Conservation (phyloP, 2,888 invertebrate species). For the Apomyelois bistriatella region DNA sequence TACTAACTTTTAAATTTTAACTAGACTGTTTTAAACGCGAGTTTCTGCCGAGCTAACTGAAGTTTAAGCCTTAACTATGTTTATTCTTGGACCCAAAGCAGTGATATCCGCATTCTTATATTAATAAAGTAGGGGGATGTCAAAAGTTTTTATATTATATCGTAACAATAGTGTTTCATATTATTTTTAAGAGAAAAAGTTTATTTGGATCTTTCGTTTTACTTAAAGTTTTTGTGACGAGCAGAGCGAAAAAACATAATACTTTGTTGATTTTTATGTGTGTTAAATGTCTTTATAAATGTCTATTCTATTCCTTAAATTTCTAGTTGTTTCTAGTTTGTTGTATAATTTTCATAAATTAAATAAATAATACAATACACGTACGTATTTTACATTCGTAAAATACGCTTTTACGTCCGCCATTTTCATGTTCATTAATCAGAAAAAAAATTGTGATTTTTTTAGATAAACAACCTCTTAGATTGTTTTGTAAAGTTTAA, state of each 20-base stretch:
- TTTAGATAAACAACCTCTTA: too few species aligned
- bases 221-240: neutral
- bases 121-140: slow-evolving; percentile 2
- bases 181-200: neutral
- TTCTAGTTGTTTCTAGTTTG: too few species aligned
- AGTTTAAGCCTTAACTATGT: slow-evolving; percentile 19
- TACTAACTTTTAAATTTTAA: slow-evolving; percentile 3
- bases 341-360: too few species aligned
- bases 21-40: neutral
- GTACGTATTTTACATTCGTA: too few species aligned
- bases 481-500: too few species aligned
- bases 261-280: neutral
- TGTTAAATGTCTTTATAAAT: too few species aligned
- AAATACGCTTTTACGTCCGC: too few species aligned
- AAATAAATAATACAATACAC: too few species aligned
- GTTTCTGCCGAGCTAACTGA: slow-evolving; percentile 7
- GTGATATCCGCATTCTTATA: slow-evolving; percentile 18
- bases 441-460: too few species aligned
- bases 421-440: too few species aligned
- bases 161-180: slow-evolving; percentile 2
- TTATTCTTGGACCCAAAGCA: slow-evolving; percentile 12
- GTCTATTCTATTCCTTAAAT: too few species aligned
- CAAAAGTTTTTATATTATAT: slow-evolving; percentile 6
- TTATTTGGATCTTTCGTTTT: neutral
- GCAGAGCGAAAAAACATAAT: neutral